Evolutionary conservation across 1,140 invertebrate species (phyloP).

Genomic region (Papilio helenus): DNA sequence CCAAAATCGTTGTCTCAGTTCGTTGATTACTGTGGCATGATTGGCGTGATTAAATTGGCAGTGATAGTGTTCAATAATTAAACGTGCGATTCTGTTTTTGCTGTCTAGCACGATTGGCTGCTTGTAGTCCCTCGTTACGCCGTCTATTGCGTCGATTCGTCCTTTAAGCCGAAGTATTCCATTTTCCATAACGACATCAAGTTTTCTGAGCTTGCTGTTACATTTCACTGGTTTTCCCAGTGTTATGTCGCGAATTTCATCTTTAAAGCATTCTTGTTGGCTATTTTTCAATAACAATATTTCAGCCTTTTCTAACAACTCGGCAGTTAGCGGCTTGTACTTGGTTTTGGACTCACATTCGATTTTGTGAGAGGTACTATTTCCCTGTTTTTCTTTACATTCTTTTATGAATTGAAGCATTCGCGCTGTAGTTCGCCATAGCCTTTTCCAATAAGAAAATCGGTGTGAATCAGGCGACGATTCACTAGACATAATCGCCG

Average conservation of each 20-base stretch:
- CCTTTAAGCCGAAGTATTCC: background rate
- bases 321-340: background rate
- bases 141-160: background rate
- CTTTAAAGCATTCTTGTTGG: conserved; percentile 12
- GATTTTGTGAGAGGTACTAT: background rate
- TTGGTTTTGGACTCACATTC: background rate
- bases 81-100: background rate
- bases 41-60: conserved; percentile 39
- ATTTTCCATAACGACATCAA: background rate
- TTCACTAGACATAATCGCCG: background rate
- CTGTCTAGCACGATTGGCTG: conserved; percentile 30
- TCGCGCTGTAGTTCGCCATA: background rate
- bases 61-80: conserved; percentile 39
- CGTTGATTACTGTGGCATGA: conserved; percentile 42
- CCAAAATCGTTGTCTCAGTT: conserved; percentile 39
- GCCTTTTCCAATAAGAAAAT: conserved; percentile 13
- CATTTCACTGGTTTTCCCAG: background rate
- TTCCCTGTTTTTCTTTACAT: background rate
- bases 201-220: conserved; percentile 4
- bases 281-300: background rate
- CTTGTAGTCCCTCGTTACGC: conserved; percentile 7
- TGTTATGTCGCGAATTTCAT: background rate
- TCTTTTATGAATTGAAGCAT: background rate
- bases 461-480: background rate
- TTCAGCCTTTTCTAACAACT: conserved; percentile 9